Evolutionary conservation across 2,888 invertebrate genomes (phyloP).

Genomic region (Tenthredo distinguenda): DNA sequence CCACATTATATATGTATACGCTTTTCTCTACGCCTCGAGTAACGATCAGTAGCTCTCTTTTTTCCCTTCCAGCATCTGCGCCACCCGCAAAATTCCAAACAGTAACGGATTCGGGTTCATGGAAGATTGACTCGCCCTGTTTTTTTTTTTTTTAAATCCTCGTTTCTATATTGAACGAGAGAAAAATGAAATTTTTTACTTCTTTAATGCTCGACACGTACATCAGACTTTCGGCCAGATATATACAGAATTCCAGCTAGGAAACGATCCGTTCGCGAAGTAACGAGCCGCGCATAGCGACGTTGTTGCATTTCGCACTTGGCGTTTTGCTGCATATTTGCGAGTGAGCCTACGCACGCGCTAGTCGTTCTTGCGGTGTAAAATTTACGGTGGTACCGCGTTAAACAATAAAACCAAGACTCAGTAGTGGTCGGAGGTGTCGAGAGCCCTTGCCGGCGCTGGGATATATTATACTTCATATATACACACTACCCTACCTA

Average conservation of each 20-base stretch:
- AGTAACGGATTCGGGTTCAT: background rate
- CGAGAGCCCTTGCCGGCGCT: conserved; percentile 51
- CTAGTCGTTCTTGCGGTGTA: conserved; percentile 56
- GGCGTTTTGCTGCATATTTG: conserved; percentile 7
- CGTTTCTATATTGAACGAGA: background rate
- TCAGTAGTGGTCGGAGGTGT: conserved; percentile 56
- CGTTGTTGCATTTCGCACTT: conserved; percentile 7
- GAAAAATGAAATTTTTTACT: background rate
- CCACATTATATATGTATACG: background rate
- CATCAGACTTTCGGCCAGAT: background rate
- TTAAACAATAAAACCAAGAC: conserved; percentile 73
- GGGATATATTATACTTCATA: conserved; percentile 18
- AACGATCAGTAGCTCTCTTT: background rate
- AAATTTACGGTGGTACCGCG: conserved; percentile 68
- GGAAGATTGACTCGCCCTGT: background rate
- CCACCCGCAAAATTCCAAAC: background rate
- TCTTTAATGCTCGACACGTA: background rate
- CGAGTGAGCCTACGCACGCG: conserved; percentile 37
- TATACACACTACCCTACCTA: background rate
- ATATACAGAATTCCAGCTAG: background rate
- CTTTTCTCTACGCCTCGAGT: background rate
- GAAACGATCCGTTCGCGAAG: background rate
- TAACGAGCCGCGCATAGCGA: background rate
- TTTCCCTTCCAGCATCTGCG: background rate
- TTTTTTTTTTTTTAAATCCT: background rate